Conservation (phyloP, 2,797 vertebrate genomes). For the Lagothrix lagotricha region DNA sequence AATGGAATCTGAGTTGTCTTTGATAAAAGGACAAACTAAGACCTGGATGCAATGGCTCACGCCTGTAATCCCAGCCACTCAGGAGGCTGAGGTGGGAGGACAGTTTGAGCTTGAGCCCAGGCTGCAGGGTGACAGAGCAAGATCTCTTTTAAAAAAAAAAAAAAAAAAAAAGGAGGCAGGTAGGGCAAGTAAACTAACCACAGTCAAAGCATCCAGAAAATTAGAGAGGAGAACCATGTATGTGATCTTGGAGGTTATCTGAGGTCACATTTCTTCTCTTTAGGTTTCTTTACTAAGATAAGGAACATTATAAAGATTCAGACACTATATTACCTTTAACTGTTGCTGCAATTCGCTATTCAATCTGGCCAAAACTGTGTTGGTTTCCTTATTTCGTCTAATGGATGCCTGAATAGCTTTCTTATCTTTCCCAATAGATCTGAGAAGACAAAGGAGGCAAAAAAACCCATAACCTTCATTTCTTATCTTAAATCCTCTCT, state of each 20-base stretch:
- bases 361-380: slow-evolving; percentile 97
- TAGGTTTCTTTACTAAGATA: neutral
- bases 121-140: neutral
- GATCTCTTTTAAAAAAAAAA: neutral
- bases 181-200: neutral
- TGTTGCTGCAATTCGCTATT: slow-evolving; percentile 99
- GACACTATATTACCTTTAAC: slow-evolving; percentile 89
- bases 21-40: neutral
- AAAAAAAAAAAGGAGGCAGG: too few species aligned
- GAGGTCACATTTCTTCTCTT: neutral
- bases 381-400: slow-evolving; percentile 99
- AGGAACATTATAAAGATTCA: neutral
- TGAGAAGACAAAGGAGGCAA: slow-evolving; percentile 81
- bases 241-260: neutral
- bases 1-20: neutral
- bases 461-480: neutral
- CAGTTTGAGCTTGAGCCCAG: neutral
- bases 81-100: neutral
- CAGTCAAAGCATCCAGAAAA: neutral
- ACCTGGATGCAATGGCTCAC: neutral
- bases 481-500: slow-evolving; percentile 13
- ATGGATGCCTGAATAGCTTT: slow-evolving; percentile 99
- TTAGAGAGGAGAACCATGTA: neutral
- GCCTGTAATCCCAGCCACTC: neutral
- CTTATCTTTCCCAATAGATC: slow-evolving; percentile 98